Percentiles rank a stretch among this genome's conserved stretches.
These are phyloP conservation scores for Alentia gelatinosa DNA, from an alignment of 2,888 invertebrate genomes.

Conservation along the genomic window DNA sequence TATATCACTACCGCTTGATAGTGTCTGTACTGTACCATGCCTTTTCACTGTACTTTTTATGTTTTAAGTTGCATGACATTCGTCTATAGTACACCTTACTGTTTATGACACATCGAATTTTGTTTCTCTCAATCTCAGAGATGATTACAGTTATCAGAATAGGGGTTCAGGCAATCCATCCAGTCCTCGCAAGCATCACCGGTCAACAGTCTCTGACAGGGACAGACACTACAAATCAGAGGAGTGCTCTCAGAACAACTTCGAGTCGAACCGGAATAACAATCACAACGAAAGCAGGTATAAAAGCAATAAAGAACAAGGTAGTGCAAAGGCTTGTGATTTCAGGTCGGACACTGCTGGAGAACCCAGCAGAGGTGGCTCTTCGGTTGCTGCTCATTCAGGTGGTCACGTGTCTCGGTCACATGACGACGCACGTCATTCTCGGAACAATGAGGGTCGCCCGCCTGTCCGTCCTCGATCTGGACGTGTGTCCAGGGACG, in stretches of 20 bases:
- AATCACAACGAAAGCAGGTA: not conserved
- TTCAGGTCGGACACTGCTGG: not conserved
- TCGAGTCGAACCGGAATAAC: not conserved
- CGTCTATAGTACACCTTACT: not conserved
- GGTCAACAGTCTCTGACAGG: not conserved
- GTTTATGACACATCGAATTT: not conserved
- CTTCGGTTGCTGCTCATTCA: not conserved
- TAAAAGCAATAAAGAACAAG: not conserved
- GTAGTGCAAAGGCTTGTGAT: not conserved
- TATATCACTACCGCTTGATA: not conserved
- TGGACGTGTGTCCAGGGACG: not conserved
- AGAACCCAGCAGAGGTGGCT: not conserved
- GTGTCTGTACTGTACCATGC: not conserved
- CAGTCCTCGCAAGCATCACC: not conserved
- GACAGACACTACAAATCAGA: not conserved
- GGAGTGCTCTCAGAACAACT: not conserved
- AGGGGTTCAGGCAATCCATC: not conserved
- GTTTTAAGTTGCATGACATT: not conserved
- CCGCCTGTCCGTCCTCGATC: not conserved
- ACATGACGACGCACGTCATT: not conserved
- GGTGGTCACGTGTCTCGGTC: not conserved
- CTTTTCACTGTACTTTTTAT: not conserved
- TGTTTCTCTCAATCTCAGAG: not conserved
- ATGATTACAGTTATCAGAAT: not conserved
- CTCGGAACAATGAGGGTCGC: not conserved